phyloP scores from a whole-genome alignment of 2,888 invertebrate species.

The Scaptomyza flava region DNA sequence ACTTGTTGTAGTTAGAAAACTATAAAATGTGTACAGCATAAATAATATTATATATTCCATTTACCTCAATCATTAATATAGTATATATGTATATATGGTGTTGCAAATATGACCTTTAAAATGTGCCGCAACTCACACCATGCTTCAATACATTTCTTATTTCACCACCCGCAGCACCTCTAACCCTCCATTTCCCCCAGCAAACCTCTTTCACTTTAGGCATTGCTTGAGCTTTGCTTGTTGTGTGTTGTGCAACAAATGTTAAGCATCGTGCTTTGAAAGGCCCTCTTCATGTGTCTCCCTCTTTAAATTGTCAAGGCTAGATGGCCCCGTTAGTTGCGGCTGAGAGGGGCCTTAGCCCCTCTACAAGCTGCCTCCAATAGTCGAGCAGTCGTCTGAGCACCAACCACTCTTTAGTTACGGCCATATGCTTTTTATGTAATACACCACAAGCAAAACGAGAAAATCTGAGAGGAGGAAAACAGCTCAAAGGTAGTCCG shows the following conservation, averaged over 20 bases:
- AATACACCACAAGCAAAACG: slow-evolving; percentile 36
- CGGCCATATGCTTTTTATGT: slow-evolving; percentile 76
- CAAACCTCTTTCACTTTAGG: background rate
- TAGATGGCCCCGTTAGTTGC: slow-evolving; percentile 42
- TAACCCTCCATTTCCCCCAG: background rate
- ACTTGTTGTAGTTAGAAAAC: background rate
- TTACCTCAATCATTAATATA: background rate
- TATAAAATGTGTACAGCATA: too few species aligned
- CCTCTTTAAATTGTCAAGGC: slow-evolving; percentile 64
- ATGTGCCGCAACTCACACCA: slow-evolving; percentile 36
- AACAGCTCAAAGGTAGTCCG: slow-evolving; percentile 22
- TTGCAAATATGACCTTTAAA: slow-evolving; percentile 9
- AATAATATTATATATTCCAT: background rate
- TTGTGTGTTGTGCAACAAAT: slow-evolving; percentile 29
- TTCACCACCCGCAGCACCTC: slow-evolving; percentile 12
- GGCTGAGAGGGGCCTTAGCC: slow-evolving; percentile 42
- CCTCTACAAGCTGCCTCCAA: slow-evolving; percentile 12
- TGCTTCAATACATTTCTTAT: slow-evolving; percentile 34
- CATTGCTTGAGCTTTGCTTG: slow-evolving; percentile 9
- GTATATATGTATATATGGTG: background rate
- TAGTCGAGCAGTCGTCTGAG: slow-evolving; percentile 51
- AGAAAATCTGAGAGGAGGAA: background rate
- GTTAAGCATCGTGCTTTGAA: slow-evolving; percentile 35
- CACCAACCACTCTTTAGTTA: slow-evolving; percentile 75
- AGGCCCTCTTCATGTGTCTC: slow-evolving; percentile 2